Evolutionary conservation across 1,140 invertebrate genomes (phyloP).

Genomic region (Physella acuta): DNA sequence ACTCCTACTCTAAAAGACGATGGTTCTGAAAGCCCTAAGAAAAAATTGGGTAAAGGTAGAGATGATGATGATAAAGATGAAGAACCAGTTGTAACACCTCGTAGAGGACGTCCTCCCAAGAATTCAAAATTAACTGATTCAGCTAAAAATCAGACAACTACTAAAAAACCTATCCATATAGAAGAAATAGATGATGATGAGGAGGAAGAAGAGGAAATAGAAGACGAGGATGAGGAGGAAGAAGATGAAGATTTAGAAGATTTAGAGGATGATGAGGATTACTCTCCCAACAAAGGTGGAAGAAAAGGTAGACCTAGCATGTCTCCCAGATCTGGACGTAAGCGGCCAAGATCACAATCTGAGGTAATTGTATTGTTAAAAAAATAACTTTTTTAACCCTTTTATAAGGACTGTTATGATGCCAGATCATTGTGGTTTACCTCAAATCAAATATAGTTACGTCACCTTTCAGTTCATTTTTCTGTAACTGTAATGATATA

Average conservation of each 20-base stretch:
- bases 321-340: neutral
- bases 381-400: too few species aligned
- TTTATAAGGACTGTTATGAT: too few species aligned
- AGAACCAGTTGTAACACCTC: constrained; percentile 1
- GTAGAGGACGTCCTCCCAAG: constrained; percentile 14
- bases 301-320: constrained; percentile 15
- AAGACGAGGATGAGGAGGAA: constrained; percentile 30
- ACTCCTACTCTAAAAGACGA: constrained; percentile 6
- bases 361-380: too few species aligned
- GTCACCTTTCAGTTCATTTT: too few species aligned
- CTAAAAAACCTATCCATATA: constrained; percentile 13
- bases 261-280: constrained; percentile 15
- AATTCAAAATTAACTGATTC: neutral
- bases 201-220: constrained; percentile 29
- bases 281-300: constrained; percentile 6
- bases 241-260: constrained; percentile 26
- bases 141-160: constrained; percentile 18
- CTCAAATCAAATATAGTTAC: too few species aligned
- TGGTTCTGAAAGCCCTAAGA: constrained; percentile 6
- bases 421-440: too few species aligned
- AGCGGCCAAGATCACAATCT: constrained; percentile 26
- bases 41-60: constrained; percentile 9
- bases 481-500: too few species aligned
- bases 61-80: constrained; percentile 26
- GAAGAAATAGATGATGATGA: constrained; percentile 27